Percentiles rank a stretch among this genome's conserved stretches.
These are phyloP conservation scores for Falco concolor DNA, from an alignment of 2,797 vertebrate species.

Conservation along the genomic window DNA sequence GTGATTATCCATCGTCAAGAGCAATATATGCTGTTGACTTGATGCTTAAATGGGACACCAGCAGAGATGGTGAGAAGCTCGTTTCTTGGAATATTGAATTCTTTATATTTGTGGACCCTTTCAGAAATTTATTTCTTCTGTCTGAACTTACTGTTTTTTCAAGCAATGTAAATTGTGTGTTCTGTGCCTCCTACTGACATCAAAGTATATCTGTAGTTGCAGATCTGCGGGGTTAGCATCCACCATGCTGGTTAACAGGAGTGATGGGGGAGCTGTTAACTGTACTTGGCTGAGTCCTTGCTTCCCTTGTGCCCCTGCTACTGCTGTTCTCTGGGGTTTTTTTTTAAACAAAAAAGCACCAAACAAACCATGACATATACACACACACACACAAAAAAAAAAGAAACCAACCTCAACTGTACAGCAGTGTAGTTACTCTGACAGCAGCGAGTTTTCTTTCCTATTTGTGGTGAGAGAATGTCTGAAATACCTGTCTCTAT, in stretches of 20 bases:
- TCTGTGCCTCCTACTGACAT: not conserved
- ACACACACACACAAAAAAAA: too few species aligned
- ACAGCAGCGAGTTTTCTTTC: not conserved
- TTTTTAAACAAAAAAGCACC: not conserved
- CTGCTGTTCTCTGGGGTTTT: not conserved
- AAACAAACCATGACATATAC: not conserved
- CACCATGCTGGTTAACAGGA: not conserved
- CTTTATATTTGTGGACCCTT: not conserved
- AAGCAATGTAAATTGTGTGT: not conserved
- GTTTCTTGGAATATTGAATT: not conserved
- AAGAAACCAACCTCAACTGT: not conserved
- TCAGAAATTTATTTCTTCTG: not conserved
- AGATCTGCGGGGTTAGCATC: not conserved
- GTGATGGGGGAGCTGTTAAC: not conserved
- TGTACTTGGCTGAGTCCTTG: not conserved
- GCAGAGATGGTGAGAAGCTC: constrained; percentile 69
- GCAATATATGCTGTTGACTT: constrained; percentile 90
- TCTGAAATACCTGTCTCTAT: not conserved
- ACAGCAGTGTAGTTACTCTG: not conserved
- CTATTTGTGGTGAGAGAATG: not conserved
- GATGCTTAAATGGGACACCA: constrained; percentile 88
- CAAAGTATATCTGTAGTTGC: not conserved
- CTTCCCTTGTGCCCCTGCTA: not conserved
- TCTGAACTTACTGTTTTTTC: not conserved
- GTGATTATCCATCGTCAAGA: constrained; percentile 84